These are phyloP conservation scores for Neodiprion pinetum DNA, from an alignment of 1,140 invertebrate genomes.

Conservation along the genomic window DNA sequence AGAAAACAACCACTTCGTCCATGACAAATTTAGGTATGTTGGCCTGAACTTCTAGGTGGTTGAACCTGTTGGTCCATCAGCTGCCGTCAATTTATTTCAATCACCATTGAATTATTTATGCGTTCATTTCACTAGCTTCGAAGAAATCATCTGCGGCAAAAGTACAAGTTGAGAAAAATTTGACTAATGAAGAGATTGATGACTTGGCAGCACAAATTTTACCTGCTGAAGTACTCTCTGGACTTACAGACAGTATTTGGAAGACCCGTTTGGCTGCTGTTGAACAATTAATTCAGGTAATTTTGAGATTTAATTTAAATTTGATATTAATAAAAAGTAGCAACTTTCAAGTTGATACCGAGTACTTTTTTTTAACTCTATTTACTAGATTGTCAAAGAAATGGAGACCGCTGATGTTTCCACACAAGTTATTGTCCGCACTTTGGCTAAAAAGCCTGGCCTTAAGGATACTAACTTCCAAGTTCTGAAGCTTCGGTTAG, in stretches of 20 bases:
- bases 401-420: slow-evolving; percentile 71
- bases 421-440: slow-evolving; percentile 78
- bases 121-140: slow-evolving; percentile 32
- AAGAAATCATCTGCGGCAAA: slow-evolving; percentile 52
- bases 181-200: slow-evolving; percentile 71
- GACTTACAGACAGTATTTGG: slow-evolving; percentile 83
- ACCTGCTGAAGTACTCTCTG: slow-evolving; percentile 68
- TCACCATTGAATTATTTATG: slow-evolving; percentile 15
- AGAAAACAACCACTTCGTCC: slow-evolving; percentile 43
- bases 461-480: slow-evolving; percentile 94
- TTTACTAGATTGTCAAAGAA: slow-evolving; percentile 63
- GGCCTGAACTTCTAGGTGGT: not conserved
- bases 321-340: not conserved
- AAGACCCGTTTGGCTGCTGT: slow-evolving; percentile 82
- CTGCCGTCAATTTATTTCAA: not conserved
- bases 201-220: slow-evolving; percentile 72
- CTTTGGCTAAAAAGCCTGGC: slow-evolving; percentile 85
- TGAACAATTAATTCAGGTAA: slow-evolving; percentile 67
- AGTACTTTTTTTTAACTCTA: slow-evolving; percentile 17
- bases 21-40: slow-evolving; percentile 38
- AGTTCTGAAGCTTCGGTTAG: slow-evolving; percentile 85
- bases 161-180: slow-evolving; percentile 51
- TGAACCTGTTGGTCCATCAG: not conserved
- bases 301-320: not conserved
- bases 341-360: not conserved